Base-by-base conservation (phyloP, 2,113 vertebrate genomes). In the Lanius collurio region DNA sequence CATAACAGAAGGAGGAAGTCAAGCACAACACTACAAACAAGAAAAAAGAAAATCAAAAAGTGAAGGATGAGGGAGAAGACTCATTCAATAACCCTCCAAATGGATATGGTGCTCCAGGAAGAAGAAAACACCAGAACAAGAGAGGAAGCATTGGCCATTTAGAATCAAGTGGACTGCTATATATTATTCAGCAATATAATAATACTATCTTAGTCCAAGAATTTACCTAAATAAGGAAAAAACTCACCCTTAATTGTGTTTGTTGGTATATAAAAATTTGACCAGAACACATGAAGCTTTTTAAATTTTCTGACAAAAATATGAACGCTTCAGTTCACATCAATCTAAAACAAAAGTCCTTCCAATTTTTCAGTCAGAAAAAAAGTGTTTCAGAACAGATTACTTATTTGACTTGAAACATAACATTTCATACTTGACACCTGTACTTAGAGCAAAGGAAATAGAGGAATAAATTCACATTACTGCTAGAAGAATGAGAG, bases 381-480 rank as follows among this genome's bases (percentile, higher is more conserved):
- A 77, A 30, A 67, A 12, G 7, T 0, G 1, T 39, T 92, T 80
- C 70, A 52, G 41, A 60, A 69, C 49, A 79, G 37, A 80, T 37
- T 64, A 65, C 15, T 68, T 83, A 52, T 47, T 90, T 95, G 63
- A 90, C 18, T 31, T 62, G 46, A 44, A 90, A 80, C 10, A 7
- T n/a, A 89, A 69, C 37, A 70, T 49, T 90, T 91, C 42, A 81
- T 56, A 67, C 9, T n/a, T 46, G 64, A 62, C 21, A 62, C 23
- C 28, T 46, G 12, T 70, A 69, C 47, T 53, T 57, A 90, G 42
- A 83, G 20, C 19, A 90, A 83, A 86, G 22, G 35, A 91, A 92
- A 81, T 5, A 64, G 17, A 86, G 16, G n/a, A 85, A 88, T 88
- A 83, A 83, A 86, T 89, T 83, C 57, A 69, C 55, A 39, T 49